Evolutionary conservation across 2,797 vertebrate species (phyloP).

Genomic region (Enteromius unitaeniatus): DNA sequence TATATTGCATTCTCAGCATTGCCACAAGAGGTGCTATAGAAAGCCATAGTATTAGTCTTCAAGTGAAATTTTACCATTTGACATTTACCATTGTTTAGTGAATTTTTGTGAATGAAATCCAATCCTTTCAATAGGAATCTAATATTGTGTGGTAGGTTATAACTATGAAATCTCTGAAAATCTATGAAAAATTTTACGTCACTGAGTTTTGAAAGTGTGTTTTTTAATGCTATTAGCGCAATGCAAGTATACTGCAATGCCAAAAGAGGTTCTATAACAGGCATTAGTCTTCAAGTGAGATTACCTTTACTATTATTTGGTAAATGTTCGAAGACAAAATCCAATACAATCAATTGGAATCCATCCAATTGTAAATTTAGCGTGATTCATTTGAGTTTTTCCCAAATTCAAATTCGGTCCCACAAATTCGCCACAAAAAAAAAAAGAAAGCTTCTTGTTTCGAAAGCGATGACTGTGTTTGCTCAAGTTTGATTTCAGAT

Average conservation of each 20-base stretch:
- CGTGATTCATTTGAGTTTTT: neutral
- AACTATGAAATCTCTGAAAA: neutral
- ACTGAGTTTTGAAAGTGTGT: no score
- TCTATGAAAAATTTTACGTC: no score
- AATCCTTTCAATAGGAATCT: neutral
- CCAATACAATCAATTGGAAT: neutral
- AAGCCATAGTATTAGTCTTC: neutral
- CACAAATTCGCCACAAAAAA: neutral
- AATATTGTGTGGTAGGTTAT: neutral
- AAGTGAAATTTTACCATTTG: neutral
- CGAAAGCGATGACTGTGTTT: neutral
- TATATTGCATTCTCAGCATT: neutral
- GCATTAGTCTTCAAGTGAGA: neutral
- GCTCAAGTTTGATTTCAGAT: neutral
- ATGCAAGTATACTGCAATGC: neutral
- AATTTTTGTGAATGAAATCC: neutral
- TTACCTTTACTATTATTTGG: neutral
- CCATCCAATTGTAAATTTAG: neutral
- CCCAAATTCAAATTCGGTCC: neutral
- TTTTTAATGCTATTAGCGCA: neutral
- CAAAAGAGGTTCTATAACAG: neutral
- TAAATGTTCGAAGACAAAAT: neutral
- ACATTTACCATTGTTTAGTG: neutral
- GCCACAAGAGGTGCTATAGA: neutral
- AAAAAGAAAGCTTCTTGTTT: neutral